Percentiles rank a stretch among this genome's conserved stretches.
Evolutionary conservation across 2,797 vertebrate species (phyloP).

Genomic region (Cirrhinus mrigala): DNA sequence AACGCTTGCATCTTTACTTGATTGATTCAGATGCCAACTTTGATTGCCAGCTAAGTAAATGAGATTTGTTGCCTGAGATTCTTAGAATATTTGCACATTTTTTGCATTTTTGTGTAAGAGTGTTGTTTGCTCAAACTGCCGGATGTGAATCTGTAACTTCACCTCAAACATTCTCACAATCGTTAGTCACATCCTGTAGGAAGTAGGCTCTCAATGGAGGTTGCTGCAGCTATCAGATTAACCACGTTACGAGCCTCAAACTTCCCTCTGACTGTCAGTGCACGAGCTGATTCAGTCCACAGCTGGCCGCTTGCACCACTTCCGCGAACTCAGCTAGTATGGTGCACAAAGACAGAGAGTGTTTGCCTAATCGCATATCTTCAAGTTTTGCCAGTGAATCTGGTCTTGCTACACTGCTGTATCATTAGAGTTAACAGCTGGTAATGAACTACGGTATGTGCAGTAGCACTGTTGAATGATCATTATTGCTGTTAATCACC

Average conservation of each 20-base stretch:
- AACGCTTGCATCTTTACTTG: not conserved
- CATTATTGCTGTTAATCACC: constrained; percentile 30
- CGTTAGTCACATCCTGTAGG: constrained; percentile 56
- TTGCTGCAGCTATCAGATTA: constrained; percentile 42
- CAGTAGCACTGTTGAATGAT: constrained; percentile 23
- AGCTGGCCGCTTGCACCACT: constrained; percentile 26
- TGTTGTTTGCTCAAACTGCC: constrained; percentile 9
- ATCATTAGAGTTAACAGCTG: constrained; percentile 5
- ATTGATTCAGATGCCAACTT: not conserved
- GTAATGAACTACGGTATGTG: constrained; percentile 7
- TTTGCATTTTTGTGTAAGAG: not conserved
- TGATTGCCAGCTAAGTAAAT: not conserved
- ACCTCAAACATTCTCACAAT: constrained; percentile 35
- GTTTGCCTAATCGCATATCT: constrained; percentile 10
- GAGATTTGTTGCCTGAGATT: not conserved
- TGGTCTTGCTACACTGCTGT: not conserved
- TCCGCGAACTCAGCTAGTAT: constrained; percentile 16
- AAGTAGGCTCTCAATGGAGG: constrained; percentile 46
- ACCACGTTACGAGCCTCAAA: constrained; percentile 28
- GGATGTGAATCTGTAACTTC: constrained; percentile 38
- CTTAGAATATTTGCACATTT: not conserved
- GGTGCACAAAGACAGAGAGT: not conserved
- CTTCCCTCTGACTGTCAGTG: constrained; percentile 31
- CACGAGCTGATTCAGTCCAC: constrained; percentile 20
- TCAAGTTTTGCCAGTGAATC: not conserved